phyloP scores from a whole-genome alignment of 1,140 invertebrate genomes.

The Sycophaga agraensis region DNA sequence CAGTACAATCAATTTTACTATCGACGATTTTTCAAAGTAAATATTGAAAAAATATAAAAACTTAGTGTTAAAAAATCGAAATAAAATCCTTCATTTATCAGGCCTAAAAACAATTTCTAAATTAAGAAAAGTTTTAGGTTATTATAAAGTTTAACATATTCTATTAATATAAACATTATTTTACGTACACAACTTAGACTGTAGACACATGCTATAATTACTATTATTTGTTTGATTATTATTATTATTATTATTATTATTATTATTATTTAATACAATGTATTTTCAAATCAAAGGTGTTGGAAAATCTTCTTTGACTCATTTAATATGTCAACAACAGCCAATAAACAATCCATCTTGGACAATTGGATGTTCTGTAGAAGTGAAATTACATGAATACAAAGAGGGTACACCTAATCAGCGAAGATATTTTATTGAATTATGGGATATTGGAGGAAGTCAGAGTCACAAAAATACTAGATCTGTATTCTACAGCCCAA shows the following conservation, averaged over 20 bases:
- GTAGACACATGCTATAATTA: too few species aligned
- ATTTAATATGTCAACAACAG: conserved; percentile 87
- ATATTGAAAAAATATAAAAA: background rate
- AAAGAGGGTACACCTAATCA: conserved; percentile 91
- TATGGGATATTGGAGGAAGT: conserved; percentile 96
- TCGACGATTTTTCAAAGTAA: too few species aligned
- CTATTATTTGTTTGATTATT: too few species aligned
- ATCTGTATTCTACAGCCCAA: conserved; percentile 88
- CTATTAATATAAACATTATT: too few species aligned
- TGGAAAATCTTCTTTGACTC: conserved; percentile 91
- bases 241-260: too few species aligned
- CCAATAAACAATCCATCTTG: conserved; percentile 82
- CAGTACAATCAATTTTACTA: too few species aligned
- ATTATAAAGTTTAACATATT: too few species aligned
- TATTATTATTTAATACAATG: background rate
- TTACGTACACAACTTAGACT: too few species aligned
- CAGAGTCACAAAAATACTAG: conserved; percentile 88
- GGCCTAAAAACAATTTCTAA: too few species aligned
- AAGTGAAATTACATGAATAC: conserved; percentile 94
- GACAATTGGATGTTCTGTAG: conserved; percentile 93
- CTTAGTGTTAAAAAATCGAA: too few species aligned
- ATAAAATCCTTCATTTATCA: too few species aligned
- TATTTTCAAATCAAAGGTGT: conserved; percentile 64
- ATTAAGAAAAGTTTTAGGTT: too few species aligned
- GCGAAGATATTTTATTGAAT: conserved; percentile 89